Percentiles rank a stretch among this genome's conserved stretches.
Evolutionary conservation across 2,888 invertebrate genomes (phyloP).

Genomic region (Phalera bucephala): DNA sequence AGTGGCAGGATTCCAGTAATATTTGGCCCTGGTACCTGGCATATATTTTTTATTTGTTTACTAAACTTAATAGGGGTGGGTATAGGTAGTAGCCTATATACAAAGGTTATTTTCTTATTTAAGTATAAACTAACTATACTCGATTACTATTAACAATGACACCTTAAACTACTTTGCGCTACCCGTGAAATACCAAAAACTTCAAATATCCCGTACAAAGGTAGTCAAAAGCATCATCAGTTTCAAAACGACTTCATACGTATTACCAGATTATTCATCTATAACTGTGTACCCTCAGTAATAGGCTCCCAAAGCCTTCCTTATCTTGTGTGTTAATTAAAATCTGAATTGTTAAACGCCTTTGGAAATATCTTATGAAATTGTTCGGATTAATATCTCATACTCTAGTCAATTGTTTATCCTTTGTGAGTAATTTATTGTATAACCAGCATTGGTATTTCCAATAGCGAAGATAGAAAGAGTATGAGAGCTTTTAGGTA

Average conservation of each 20-base stretch:
- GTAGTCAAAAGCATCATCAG: slow-evolving; percentile 5
- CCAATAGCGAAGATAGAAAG: too few species aligned
- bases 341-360: slow-evolving; percentile 12
- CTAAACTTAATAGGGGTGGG: slow-evolving; percentile 5
- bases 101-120: too few species aligned
- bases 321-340: slow-evolving; percentile 15
- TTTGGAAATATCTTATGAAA: slow-evolving; percentile 5
- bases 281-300: slow-evolving; percentile 5
- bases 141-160: too few species aligned
- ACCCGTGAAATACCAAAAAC: too few species aligned
- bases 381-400: slow-evolving; percentile 1
- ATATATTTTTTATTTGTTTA: slow-evolving; percentile 27
- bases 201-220: background rate
- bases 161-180: too few species aligned
- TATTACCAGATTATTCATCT: slow-evolving; percentile 11
- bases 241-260: slow-evolving; percentile 4
- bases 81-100: too few species aligned
- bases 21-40: slow-evolving; percentile 12
- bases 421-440: too few species aligned
- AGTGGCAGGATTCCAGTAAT: slow-evolving; percentile 22
- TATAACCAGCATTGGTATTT: too few species aligned
- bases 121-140: too few species aligned
- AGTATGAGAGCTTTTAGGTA: too few species aligned
- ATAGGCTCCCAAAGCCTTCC: slow-evolving; percentile 6
- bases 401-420: too few species aligned